phyloP scores from a whole-genome alignment of 2,888 invertebrate species.

The Acanthoscelides obtectus region DNA sequence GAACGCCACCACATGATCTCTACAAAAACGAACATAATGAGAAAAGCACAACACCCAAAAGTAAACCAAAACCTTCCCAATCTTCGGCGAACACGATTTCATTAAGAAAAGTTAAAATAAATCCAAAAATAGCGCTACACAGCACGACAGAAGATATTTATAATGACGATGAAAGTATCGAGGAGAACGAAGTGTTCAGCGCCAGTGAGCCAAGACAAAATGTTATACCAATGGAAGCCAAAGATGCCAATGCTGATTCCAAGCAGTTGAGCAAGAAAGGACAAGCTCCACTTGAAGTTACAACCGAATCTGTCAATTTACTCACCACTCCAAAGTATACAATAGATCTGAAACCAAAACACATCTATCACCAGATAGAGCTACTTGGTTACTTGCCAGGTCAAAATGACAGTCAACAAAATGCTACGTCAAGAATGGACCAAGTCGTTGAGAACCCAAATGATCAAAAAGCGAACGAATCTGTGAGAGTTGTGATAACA shows the following conservation, averaged over 20 bases:
- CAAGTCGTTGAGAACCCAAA: neutral
- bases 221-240: neutral
- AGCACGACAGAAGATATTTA: neutral
- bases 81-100: neutral
- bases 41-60: neutral
- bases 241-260: neutral
- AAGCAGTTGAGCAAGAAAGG: neutral
- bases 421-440: neutral
- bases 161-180: conserved; percentile 1
- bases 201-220: neutral
- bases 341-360: conserved; percentile 33
- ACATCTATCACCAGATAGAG: conserved; percentile 39
- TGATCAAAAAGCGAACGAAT: neutral
- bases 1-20: neutral
- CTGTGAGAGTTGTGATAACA: neutral
- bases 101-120: neutral
- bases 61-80: neutral
- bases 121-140: neutral
- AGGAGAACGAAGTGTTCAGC: neutral
- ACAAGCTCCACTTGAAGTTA: conserved; percentile 4
- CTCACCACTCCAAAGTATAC: conserved; percentile 37
- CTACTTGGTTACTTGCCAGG: conserved; percentile 31
- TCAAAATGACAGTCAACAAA: conserved; percentile 2
- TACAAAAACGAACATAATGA: neutral
- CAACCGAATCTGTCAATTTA: conserved; percentile 20